phyloP scores from a whole-genome alignment of 2,113 vertebrate genomes.

The Neomonachus schauinslandi region DNA sequence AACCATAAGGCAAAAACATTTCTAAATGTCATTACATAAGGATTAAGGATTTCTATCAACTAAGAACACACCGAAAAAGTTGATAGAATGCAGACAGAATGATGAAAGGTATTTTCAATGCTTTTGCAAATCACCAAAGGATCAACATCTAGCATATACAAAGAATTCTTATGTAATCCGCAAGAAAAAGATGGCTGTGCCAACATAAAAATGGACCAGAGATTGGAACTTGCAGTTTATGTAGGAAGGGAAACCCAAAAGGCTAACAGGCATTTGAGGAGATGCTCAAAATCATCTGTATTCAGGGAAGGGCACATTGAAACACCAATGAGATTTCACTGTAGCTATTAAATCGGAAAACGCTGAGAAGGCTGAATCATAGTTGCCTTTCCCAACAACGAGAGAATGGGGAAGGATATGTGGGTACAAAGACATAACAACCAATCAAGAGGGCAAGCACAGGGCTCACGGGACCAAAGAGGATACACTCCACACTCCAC shows the following conservation, averaged over 20 bases:
- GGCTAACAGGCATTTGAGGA: neutral
- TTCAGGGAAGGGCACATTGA: neutral
- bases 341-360: neutral
- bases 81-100: neutral
- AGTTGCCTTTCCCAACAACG: neutral
- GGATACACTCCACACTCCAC: too few relatives aligned
- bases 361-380: neutral
- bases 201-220: neutral
- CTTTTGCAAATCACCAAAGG: neutral
- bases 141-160: neutral
- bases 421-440: neutral
- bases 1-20: neutral
- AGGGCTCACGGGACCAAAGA: neutral
- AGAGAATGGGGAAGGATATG: neutral
- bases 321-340: neutral
- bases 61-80: neutral
- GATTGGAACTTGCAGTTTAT: neutral
- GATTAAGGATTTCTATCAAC: constrained; percentile 13
- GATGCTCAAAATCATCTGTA: neutral
- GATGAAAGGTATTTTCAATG: neutral
- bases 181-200: neutral
- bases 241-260: neutral
- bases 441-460: neutral
- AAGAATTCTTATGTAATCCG: neutral
- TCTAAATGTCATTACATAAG: neutral